Evolutionary conservation across 2,113 vertebrate genomes (phyloP), one percentile per base, ranked within the genome.

Genomic region (Thomomys bottae): DNA sequence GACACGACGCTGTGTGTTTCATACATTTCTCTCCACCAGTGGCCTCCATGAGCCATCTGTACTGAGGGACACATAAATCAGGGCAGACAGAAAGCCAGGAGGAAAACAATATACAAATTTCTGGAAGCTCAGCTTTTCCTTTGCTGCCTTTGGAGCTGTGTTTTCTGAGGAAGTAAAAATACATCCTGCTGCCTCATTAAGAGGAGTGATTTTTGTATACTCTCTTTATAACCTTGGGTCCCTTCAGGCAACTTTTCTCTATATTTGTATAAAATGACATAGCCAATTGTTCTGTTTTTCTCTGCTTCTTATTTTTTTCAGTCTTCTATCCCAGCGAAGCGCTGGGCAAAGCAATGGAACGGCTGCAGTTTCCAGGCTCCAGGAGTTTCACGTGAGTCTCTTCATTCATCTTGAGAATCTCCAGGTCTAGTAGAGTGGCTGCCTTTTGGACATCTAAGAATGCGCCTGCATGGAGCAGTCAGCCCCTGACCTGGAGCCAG

Each of bases 311-410:
- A 4, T 12, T 66, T 30, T 8, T 67, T 34, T 20, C 81, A 26
- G 34, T 8, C 28, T 66, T 76, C 57, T 34, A 2, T 18, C 70
- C 17, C 6, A 26, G 24, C 38, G 20, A 9, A 3, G 0, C 4
- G 5, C 9, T 11, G 14, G 42, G 0, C 0, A 6, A 20, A 2
- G 10, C 11, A 0, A 30, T 6, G 49, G n/a, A 6, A 23, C 0
- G 23, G 11, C 38, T 24, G 30, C 63, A 64, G 61, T n/a, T 5
- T 17, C 28, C 4, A 28, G 20, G 12, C 5, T 3, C 15, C 2
- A 57, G 30, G 32, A 20, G 34, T 57, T 23, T 34, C 1, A 0
- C 0, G 0, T 3, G 4, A 3, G 3, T 26, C 12, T 28, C 32
- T 67, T 40, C 4, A 9, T 0, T 32, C n/a, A 7, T 21, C 54